These are phyloP conservation scores for Sebastes kiyomatsui DNA, from an alignment of 2,797 vertebrate genomes.

Conservation along the genomic window DNA sequence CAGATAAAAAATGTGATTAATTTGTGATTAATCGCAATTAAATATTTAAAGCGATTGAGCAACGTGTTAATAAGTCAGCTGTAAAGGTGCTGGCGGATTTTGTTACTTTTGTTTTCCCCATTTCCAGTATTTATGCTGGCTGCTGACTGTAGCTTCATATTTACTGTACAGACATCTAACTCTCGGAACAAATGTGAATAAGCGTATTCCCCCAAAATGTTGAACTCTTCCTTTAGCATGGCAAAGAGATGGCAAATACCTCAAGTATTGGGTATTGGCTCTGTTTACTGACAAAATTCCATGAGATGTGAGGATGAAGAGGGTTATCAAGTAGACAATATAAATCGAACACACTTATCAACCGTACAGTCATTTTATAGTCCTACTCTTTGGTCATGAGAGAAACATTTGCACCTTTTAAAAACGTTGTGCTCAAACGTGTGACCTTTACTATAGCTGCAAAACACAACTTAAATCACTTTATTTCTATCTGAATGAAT, in stretches of 20 bases:
- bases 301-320: not conserved
- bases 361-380: not conserved
- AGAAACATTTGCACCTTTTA: not conserved
- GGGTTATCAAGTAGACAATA: not conserved
- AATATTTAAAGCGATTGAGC: no score
- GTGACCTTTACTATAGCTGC: not conserved
- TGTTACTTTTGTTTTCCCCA: not conserved
- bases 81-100: not conserved
- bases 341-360: not conserved
- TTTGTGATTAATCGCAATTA: no score
- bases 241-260: not conserved
- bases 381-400: not conserved
- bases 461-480: not conserved
- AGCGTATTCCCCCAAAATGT: not conserved
- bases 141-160: not conserved
- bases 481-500: slow-evolving; percentile 19
- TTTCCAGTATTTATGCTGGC: not conserved
- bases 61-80: not conserved
- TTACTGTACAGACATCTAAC: not conserved
- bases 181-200: not conserved
- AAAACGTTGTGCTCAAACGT: not conserved
- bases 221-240: not conserved
- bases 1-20: no score
- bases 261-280: not conserved
- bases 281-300: not conserved